Percentiles rank a stretch among this genome's conserved stretches.
phyloP scores from a whole-genome alignment of 2,113 vertebrate species.

The Bucco capensis region DNA sequence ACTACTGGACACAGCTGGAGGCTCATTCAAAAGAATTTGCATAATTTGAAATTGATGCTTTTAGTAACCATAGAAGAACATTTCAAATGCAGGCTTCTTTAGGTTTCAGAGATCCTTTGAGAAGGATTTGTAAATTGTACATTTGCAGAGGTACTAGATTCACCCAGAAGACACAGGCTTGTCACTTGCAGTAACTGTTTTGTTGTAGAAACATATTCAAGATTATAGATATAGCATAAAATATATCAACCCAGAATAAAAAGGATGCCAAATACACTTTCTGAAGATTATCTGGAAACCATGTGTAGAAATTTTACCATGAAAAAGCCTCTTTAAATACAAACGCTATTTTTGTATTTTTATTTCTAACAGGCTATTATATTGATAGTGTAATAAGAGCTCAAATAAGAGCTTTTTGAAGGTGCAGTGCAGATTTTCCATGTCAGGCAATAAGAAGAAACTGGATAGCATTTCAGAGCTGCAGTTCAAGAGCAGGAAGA shows the following conservation, averaged over 20 bases:
- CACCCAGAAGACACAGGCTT: background rate
- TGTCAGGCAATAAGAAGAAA: background rate
- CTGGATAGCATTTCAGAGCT: background rate
- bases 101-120: background rate
- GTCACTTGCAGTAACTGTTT: background rate
- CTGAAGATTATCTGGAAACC: background rate
- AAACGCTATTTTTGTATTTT: background rate
- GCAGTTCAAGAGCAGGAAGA: background rate
- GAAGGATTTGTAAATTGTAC: background rate
- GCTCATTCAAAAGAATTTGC: background rate
- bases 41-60: background rate
- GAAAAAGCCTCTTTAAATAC: background rate
- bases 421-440: background rate
- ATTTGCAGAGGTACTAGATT: background rate
- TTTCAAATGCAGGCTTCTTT: background rate
- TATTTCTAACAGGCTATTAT: background rate
- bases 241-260: background rate
- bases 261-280: background rate
- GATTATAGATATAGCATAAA: background rate
- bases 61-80: background rate
- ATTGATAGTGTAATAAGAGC: background rate
- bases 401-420: background rate
- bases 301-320: background rate
- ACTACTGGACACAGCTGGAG: background rate
- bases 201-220: background rate